Evolutionary conservation across 64 coral and sea anemone genomes (phyloP), one percentile per base, ranked within the genome.

Genomic region (Hydrozoanthus tunicans): DNA sequence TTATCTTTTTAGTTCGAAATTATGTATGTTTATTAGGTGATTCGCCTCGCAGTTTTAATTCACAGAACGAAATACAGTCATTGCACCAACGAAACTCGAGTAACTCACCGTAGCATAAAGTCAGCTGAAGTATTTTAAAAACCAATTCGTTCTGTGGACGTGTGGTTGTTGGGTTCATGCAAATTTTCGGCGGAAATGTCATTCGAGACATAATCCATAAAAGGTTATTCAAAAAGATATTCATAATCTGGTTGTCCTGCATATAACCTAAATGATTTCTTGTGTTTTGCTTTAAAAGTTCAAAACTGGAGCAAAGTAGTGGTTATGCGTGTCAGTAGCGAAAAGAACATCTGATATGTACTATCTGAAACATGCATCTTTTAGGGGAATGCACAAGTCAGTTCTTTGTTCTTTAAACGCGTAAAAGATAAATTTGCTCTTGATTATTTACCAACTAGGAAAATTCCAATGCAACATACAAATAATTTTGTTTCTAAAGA

Each of bases 171-270:
- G 54, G 53, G 73, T 75, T 72, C 84, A 74, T n/a, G 62, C 62
- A 88, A 74, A 43, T 73, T 88, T 88, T 10, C 57, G 61, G 84
- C 84, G 84, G 84, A 88, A 88, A 88, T 88, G 68, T 58, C 23
- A 59, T 88, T 74, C 10, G 68, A 88, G 73, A 88, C 69, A 74
- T 60, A 75, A 32, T 70, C 68, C 20, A 59, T 60, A 72, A 82
- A 72, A 72, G 83, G 53, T 73, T 86, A 59, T 56, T 17, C 4
- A 53, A 56, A 58, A 75, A 65, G 7, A 63, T 60, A 60, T 61
- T 86, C 8, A 13, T 74, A 88, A 58, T 57, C 53, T 58, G 27
- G 24, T 32, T 52, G 17, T 72, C 59, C 13, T 56, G 7, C 62
- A 64, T 5, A 66, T 53, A 82, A 53, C n/a, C 52, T 53, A 6